Conservation (phyloP, 2,888 invertebrate species). For the Incurvaria masculella region DNA sequence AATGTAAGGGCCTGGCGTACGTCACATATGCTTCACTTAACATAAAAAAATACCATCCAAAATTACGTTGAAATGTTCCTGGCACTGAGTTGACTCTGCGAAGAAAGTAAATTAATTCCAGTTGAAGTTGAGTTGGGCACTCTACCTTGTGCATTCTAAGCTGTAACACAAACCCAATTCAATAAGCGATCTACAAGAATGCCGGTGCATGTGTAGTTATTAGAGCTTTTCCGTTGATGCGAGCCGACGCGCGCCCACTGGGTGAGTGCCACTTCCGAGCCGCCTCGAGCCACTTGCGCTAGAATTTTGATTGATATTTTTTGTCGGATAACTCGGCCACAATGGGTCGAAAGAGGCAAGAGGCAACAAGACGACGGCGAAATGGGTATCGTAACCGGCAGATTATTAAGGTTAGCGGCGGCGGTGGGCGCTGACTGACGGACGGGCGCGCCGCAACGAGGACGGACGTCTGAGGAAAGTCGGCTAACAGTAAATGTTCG, state of each 20-base stretch:
- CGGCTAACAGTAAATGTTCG: constrained; percentile 51
- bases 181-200: constrained; percentile 33
- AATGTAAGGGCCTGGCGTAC: too few species aligned
- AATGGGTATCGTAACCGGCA: constrained; percentile 49
- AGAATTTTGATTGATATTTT: constrained; percentile 59
- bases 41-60: too few species aligned
- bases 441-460: background rate
- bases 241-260: constrained; percentile 31
- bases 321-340: constrained; percentile 52
- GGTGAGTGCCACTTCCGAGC: constrained; percentile 30
- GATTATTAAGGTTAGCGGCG: constrained; percentile 50
- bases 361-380: constrained; percentile 52
- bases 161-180: constrained; percentile 34
- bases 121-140: too few species aligned
- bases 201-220: constrained; percentile 29
- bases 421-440: background rate
- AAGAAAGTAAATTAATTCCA: too few species aligned
- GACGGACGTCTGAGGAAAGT: constrained; percentile 33
- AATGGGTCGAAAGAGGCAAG: constrained; percentile 42
- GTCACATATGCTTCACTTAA: too few species aligned
- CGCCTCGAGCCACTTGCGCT: constrained; percentile 39
- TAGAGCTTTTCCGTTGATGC: too few species aligned
- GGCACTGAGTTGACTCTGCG: too few species aligned
- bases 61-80: too few species aligned
- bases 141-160: too few species aligned